Base-by-base conservation (phyloP, 2,113 vertebrate species). In the Vimba vimba region DNA sequence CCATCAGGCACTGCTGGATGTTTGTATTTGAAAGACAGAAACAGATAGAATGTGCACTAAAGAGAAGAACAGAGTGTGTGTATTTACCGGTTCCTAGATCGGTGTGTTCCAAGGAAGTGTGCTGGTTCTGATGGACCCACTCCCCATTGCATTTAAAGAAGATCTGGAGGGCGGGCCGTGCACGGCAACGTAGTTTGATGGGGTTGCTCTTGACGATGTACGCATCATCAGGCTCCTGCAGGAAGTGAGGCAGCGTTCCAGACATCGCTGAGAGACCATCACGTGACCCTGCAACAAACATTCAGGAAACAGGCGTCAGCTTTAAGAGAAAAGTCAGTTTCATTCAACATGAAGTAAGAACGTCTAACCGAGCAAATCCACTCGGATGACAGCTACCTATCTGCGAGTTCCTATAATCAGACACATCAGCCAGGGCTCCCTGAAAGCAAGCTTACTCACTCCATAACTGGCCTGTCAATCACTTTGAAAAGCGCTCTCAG, bases 81-180 rank as follows among this genome's bases (percentile, higher is more conserved):
- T 45, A 68, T 36, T 91, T 92, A 99, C 98, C 98, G 93, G 97
- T 97, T 39, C 93, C 92, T 87, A 97, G 93, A 6, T 99, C 98
- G 33, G 95, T 94, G 91, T 95, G 96, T 85, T 99, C 98, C 84
- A 96, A 96, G 0, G 97, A 95, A 85, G 96, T 89, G 45, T 99
- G 98, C 88, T 99, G 97, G 25, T 97, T 97, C 89, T 99, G 98
- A 83, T 99, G 98, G 71, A 99, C 98, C 98, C 98, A 99, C 83
- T 99, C 98, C 0, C 98, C 98, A 0, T 99, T 99, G 92, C 98
- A 99, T 91, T 99, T 99, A 94, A 99, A 99, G 95, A 99, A 99
- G 87, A 99, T 99, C 89, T 99, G 98, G 91, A 99, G 97, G 2
- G 98, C 98, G 0, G 98, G 98, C 82, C 94, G 93, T 0, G 98